Evolutionary conservation across 2,888 invertebrate species (phyloP), one percentile per base, ranked within the genome.

Genomic region (Notocelia uddmanniana): DNA sequence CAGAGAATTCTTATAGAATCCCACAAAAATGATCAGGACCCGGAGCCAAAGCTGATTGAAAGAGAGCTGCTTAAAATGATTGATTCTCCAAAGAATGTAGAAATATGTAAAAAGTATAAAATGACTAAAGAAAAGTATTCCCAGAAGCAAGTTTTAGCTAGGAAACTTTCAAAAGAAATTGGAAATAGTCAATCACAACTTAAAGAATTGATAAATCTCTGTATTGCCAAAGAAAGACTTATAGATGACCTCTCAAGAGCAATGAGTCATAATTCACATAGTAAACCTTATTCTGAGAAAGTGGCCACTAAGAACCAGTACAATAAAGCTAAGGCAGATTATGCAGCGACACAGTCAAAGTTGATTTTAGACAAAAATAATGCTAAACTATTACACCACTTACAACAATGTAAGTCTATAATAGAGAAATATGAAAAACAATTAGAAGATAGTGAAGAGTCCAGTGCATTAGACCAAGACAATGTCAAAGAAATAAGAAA

Each of bases 171-270:
- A 26, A 93, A 92, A 74, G 96, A 96, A 85, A 95, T 96, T 60
- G 95, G 95, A 71, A 94, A 95, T 19, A 95, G 95, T 48, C 95
- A 96, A 79, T 94, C 95, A 75, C 96, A 96, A 83, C 93, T 97
- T 3, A 95, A 95, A 77, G 97, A 97, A 85, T 88, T 97, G 26
- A 96, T 97, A 79, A 95, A 95, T 80, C 94, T 96, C 26, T 94
- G 94, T 78, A 90, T 94, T 79, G 89, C 91, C 0, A 97, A 97
- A 85, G 96, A 97, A 83, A 96, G 96, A 79, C 94, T 97, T 59
- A 96, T 97, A 76, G 95, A 95, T 78, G 97, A 97, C 78, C 91
- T 97, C 78, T 89, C 91, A 1, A 91, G 85, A 82, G 83, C 89
- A 59, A 83, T 90, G 54, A 88, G 86, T 70, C 82, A 87, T 74